Evolutionary conservation across 2,888 invertebrate genomes (phyloP), one percentile per base, ranked within the genome.

Genomic region (Tetheella fluctuosa): DNA sequence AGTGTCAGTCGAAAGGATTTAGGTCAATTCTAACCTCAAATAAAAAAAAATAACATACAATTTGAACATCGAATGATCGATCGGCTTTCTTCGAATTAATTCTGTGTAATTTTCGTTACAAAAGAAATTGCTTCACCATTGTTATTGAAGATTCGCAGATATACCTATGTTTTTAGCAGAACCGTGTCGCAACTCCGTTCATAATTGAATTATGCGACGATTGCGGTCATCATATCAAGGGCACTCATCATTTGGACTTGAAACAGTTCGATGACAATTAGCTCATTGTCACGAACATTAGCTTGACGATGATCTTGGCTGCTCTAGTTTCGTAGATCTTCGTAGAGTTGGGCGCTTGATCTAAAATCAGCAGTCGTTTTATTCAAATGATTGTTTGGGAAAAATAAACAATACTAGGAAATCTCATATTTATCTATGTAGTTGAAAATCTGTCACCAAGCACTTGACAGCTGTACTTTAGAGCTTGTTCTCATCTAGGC

Each of bases 211-310:
- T 67, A 70, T 20, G 6, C 10, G 17, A 48, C 20, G n/a, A 72
- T 70, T 69, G 68, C 67, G 72, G 72, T 72, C 64, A 68, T 61
- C 58, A 57, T 65, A 67, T 67, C 65, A 69, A 72, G 70, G 70
- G 63, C 70, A 58, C 30, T 57, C 59, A 37, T 52, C 58, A 54
- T 58, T 54, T 61, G 25, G 28, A 54, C 34, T 54, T 54, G 61
- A 63, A 20, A 48, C 20, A 20, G 48, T 42, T 42, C 17, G 42
- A 7, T 63, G 57, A 64, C 56, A 61, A 58, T 61, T 54, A 64
- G 13, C 58, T 56, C 54, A 59, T 48, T 48, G 56, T 17, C 20
- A 55, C 4, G 55, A 54, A 13, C 56, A 23, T 39, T 1, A 52
- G 55, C 23, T 20, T 20, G 17, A 10, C 7, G 20, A 10, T 48